Base-by-base conservation (phyloP, 1,140 invertebrate species). In the Tetramorium alpestre region DNA sequence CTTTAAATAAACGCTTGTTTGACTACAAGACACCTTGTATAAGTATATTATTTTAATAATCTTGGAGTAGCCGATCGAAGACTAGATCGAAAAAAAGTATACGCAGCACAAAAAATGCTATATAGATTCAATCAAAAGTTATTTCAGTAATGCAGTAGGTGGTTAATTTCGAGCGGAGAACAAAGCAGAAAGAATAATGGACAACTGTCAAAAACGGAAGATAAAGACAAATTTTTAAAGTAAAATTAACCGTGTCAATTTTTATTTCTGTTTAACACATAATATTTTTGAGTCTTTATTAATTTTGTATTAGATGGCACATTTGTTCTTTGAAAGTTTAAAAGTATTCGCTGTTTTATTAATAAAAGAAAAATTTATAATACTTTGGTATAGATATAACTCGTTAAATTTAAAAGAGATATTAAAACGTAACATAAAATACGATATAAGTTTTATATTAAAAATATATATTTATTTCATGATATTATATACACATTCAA, bases 141-240 rank as follows among this genome's bases (percentile, higher is more conserved):
- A 33, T 33, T 33, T 33, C 33, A 33, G 33, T 33, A 33, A 33
- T 33, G 33, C 33, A 70, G 56, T 54, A 84, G 67, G 67, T 73
- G 54, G 80, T 60, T 84, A 56, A 54, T 84, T 82, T 72, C 28
- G 47, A 47, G 22, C 44, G 18, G 7, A n/a, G 13, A 62, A 28
- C 25, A 6, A 62, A n/a, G 13, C 2, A 4, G 33, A 16, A 7
- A 77, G n/a, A 25, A 18, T 28, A 60, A 77, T 22, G 10, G 11
- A 4, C 6, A 77, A 62, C 7, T 28, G 25, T 49, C 13, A 4
- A 67, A 51, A 13, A 8, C 3, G 1, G n/a, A 44, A 70, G 22
- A 70, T 70, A 25, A 28, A 25, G 25, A 25, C 3, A 16, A 70
- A 70, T 51, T 49, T 51, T 69, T 69, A 33, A 33, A 33, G 41